These are phyloP conservation scores for Peribatodes rhomboidaria DNA, from an alignment of 2,888 invertebrate genomes.

Conservation along the genomic window DNA sequence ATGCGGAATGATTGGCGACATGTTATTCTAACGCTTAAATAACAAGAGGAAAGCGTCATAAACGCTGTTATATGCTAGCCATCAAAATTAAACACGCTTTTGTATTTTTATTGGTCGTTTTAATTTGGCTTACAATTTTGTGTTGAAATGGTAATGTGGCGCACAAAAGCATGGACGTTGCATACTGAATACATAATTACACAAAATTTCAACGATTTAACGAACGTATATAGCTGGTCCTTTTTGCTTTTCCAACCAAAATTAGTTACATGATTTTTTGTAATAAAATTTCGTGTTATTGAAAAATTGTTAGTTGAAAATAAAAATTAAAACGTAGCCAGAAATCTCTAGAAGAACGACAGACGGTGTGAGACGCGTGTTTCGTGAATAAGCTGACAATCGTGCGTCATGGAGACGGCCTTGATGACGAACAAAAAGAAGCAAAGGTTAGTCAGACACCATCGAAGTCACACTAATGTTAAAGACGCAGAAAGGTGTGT, in stretches of 20 bases:
- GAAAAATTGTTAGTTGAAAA: no score
- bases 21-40: constrained; percentile 28
- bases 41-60: constrained; percentile 22
- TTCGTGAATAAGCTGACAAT: constrained; percentile 30
- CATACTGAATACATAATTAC: no score
- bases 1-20: constrained; percentile 37
- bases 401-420: constrained; percentile 27
- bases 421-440: constrained; percentile 31
- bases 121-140: not conserved
- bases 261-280: not conserved
- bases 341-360: constrained; percentile 3
- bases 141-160: no score
- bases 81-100: not conserved
- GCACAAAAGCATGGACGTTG: no score
- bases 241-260: not conserved
- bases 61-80: not conserved
- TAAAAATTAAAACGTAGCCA: not conserved
- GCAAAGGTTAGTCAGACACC: constrained; percentile 32
- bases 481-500: not conserved
- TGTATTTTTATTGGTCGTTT: not conserved
- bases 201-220: no score
- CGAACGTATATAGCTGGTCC: no score
- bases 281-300: no score
- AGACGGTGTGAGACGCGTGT: constrained; percentile 9
- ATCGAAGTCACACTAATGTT: constrained; percentile 16